phyloP scores from a whole-genome alignment of 2,797 vertebrate genomes.

The Xerus rutilus region DNA sequence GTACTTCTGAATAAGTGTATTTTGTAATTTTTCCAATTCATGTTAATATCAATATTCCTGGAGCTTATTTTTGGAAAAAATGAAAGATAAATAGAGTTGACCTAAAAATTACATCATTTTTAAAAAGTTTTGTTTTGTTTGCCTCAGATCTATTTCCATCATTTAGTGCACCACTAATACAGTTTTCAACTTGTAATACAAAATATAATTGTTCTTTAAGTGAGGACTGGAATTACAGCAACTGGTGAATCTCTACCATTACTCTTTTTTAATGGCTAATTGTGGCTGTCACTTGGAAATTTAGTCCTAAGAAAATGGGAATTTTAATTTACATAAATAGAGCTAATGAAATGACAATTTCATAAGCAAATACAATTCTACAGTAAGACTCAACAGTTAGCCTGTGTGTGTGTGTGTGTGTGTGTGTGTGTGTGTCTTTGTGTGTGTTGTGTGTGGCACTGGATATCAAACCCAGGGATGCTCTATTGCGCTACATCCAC shows the following conservation, averaged over 20 bases:
- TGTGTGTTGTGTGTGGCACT: too few species aligned
- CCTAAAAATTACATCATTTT: not conserved
- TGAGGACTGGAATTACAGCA: conserved; percentile 19
- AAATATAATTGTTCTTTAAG: conserved; percentile 1
- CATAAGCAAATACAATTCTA: not conserved
- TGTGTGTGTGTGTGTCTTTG: too few species aligned
- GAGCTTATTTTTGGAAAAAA: conserved; percentile 20
- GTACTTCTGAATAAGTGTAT: not conserved
- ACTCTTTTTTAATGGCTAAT: not conserved
- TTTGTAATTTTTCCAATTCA: not conserved
- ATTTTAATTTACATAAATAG: conserved; percentile 21
- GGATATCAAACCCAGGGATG: too few species aligned
- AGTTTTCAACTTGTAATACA: conserved; percentile 18
- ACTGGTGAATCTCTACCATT: not conserved
- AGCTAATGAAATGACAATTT: not conserved
- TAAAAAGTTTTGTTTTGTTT: not conserved
- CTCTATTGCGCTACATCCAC: too few species aligned
- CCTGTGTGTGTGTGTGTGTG: too few species aligned
- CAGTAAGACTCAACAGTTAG: not conserved
- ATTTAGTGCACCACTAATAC: not conserved
- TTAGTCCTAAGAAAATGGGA: not conserved
- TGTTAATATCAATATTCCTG: not conserved
- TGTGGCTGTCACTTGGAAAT: not conserved
- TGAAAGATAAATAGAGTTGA: conserved; percentile 13
- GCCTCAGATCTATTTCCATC: not conserved